Conservation (phyloP, 2,113 vertebrate genomes). For the Eira barbara region DNA sequence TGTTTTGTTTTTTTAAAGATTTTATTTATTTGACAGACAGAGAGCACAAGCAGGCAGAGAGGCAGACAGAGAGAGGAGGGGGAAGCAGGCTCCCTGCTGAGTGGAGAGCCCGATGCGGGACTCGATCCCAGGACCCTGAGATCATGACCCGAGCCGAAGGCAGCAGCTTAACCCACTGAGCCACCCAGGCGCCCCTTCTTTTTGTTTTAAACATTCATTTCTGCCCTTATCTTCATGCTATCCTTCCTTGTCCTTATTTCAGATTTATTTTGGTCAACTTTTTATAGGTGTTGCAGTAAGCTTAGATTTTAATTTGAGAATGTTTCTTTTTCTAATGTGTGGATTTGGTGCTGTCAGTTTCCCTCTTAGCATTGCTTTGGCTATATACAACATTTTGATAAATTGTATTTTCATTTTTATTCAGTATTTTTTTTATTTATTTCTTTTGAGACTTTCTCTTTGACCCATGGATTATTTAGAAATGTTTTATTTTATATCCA, state of each 20-base stretch:
- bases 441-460: neutral
- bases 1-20: no score
- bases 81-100: no score
- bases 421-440: neutral
- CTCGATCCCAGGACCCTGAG: no score
- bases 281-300: neutral
- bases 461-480: neutral
- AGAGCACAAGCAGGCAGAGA: no score
- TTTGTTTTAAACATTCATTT: no score
- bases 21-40: no score
- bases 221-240: no score
- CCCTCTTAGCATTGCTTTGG: neutral
- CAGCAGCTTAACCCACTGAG: no score
- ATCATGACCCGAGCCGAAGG: no score
- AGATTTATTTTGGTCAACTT: neutral
- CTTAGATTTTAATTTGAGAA: neutral
- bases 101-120: no score
- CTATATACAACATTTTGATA: neutral
- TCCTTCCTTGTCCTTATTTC: neutral
- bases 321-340: neutral
- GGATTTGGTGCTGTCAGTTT: neutral
- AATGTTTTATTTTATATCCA: neutral
- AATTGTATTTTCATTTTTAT: neutral
- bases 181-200: no score
- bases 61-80: no score